phyloP scores from a whole-genome alignment of 1,140 invertebrate species.

The Agrilus planipennis region DNA sequence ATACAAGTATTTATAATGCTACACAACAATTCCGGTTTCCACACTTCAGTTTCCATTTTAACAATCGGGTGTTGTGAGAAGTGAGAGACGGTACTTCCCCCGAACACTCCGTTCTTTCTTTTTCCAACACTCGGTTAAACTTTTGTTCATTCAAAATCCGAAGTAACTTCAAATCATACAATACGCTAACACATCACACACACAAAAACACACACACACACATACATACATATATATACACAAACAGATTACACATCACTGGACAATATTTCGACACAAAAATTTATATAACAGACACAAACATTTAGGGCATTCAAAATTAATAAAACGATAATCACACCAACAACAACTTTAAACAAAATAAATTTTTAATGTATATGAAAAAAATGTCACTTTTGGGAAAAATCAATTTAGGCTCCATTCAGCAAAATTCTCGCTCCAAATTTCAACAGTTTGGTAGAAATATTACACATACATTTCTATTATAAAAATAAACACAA shows the following conservation, averaged over 20 bases:
- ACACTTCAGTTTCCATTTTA: no score
- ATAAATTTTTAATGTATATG: constrained; percentile 16
- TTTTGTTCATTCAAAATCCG: no score
- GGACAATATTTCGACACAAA: constrained; percentile 4
- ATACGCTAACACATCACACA: no score
- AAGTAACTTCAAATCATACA: no score
- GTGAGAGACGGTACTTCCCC: no score
- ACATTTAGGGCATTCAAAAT: not conserved
- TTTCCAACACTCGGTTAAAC: no score
- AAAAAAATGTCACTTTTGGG: constrained; percentile 32
- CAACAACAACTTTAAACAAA: constrained; percentile 2
- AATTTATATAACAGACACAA: constrained; percentile 8
- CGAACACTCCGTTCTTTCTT: no score
- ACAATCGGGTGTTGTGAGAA: no score
- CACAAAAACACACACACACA: constrained; percentile 11
- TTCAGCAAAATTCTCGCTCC: constrained; percentile 15
- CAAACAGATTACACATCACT: constrained; percentile 3
- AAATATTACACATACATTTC: constrained; percentile 22
- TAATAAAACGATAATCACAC: constrained; percentile 8
- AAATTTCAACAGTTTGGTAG: constrained; percentile 18
- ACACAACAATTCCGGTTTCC: no score
- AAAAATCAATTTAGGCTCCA: constrained; percentile 28
- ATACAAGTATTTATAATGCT: no score
- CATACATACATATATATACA: constrained; percentile 3
- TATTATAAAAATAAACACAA: constrained; percentile 14